phyloP scores from a whole-genome alignment of 2,113 vertebrate genomes.

The Girardinichthys multiradiatus region DNA sequence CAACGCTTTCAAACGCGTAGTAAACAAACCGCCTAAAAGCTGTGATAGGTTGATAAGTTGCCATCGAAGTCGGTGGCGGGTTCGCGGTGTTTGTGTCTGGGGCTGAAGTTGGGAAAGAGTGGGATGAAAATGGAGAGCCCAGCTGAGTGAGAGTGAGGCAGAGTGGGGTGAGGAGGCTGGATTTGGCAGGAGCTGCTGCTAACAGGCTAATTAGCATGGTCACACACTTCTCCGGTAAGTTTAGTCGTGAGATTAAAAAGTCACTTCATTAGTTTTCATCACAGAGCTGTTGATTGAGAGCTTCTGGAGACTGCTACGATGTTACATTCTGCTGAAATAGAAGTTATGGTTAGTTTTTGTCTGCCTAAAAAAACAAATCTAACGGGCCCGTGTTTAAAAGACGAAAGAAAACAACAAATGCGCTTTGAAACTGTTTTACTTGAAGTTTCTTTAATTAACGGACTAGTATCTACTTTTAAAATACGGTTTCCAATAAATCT shows the following conservation, averaged over 20 bases:
- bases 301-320: fast-evolving
- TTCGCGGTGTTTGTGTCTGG: conserved; percentile 23
- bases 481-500: not conserved
- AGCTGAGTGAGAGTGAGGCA: conserved; percentile 80
- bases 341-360: not conserved
- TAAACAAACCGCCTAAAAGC: not conserved
- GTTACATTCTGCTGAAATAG: not conserved
- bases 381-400: not conserved
- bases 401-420: not conserved
- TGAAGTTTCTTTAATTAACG: not conserved
- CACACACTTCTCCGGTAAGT: conserved; percentile 33
- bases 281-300: not conserved
- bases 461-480: not conserved
- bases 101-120: conserved; percentile 64
- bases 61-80: not conserved
- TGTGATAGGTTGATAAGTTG: not conserved
- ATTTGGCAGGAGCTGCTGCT: conserved; percentile 71
- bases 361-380: not conserved
- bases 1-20: not conserved
- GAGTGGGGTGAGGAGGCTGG: conserved; percentile 81
- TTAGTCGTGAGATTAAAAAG: conserved; percentile 49
- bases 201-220: conserved; percentile 65
- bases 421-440: not conserved
- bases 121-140: conserved; percentile 78
- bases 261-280: not conserved